Conservation (phyloP, 2,797 vertebrate species). For the Parauchenoglanis punctatus region DNA sequence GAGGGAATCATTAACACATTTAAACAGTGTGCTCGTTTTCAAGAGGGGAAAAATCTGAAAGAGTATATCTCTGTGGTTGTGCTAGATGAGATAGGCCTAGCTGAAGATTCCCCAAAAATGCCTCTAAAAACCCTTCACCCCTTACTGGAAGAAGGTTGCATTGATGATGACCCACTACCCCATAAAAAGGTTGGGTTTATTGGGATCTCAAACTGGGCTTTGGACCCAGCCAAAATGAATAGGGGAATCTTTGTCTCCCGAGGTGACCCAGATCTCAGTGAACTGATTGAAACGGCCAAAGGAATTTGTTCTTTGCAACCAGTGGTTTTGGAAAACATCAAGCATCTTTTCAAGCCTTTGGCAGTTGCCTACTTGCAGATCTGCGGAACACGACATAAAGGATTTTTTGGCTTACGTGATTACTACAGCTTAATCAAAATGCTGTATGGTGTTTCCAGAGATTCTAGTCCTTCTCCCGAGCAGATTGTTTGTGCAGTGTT, state of each 20-base stretch:
- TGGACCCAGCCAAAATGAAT: slow-evolving; percentile 99
- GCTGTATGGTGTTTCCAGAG: slow-evolving; percentile 82
- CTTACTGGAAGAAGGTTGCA: slow-evolving; percentile 92
- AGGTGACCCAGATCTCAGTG: slow-evolving; percentile 83
- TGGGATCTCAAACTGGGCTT: slow-evolving; percentile 97
- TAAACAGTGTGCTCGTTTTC: slow-evolving; percentile 92
- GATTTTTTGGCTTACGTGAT: slow-evolving; percentile 96
- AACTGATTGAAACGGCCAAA: slow-evolving; percentile 86
- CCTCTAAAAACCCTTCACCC: slow-evolving; percentile 95
- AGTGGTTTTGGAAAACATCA: slow-evolving; percentile 79
- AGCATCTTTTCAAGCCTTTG: slow-evolving; percentile 82
- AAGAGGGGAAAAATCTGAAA: slow-evolving; percentile 89
- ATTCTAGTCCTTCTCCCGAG: slow-evolving; percentile 66
- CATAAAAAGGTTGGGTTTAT: slow-evolving; percentile 96
- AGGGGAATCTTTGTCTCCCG: slow-evolving; percentile 95
- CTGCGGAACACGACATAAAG: slow-evolving; percentile 80
- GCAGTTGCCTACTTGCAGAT: slow-evolving; percentile 83
- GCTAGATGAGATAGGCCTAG: slow-evolving; percentile 94
- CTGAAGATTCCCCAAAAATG: slow-evolving; percentile 96
- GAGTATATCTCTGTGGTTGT: slow-evolving; percentile 95
- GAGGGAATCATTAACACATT: slow-evolving; percentile 96
- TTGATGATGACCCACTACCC: slow-evolving; percentile 87
- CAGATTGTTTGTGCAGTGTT: slow-evolving; percentile 82
- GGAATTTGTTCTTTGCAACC: slow-evolving; percentile 88
- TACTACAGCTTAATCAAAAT: slow-evolving; percentile 98